A percentile compares a stretch with the other conserved stretches of the same genome.
Conservation (phyloP, 2,888 invertebrate species). For the Drosophila nr. perissopoda region DNA sequence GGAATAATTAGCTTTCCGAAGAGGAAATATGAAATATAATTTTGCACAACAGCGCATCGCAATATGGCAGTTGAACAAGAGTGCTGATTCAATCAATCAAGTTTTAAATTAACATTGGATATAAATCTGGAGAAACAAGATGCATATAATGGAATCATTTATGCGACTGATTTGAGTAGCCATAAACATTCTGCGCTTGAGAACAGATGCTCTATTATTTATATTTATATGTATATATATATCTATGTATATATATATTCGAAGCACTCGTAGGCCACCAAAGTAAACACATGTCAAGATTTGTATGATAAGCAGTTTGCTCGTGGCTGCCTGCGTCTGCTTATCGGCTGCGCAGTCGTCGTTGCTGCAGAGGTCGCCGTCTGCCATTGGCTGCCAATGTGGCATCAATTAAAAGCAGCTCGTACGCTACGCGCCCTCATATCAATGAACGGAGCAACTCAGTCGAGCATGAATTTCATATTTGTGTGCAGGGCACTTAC, state of each 20-base stretch:
- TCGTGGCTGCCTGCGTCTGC: slow-evolving; percentile 16
- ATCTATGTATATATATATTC: not conserved
- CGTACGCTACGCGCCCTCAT: slow-evolving; percentile 26
- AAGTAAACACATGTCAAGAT: slow-evolving; percentile 48
- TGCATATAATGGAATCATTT: slow-evolving; percentile 19
- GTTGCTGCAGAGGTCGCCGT: slow-evolving; percentile 11
- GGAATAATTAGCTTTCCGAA: not conserved
- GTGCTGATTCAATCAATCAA: not conserved
- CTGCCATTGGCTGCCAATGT: slow-evolving; percentile 42
- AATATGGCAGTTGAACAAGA: not conserved
- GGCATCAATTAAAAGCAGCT: slow-evolving; percentile 71
- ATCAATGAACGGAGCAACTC: slow-evolving; percentile 49
- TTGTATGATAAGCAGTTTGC: slow-evolving; percentile 32
- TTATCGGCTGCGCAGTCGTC: slow-evolving; percentile 37
- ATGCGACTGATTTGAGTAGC: slow-evolving; percentile 2
- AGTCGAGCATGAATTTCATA: slow-evolving; percentile 69
- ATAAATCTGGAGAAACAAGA: not conserved
- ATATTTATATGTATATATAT: too few species aligned
- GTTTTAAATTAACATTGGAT: not conserved
- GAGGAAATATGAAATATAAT: not conserved
- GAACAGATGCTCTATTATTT: slow-evolving; percentile 8
- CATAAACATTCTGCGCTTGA: not conserved
- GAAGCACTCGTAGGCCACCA: slow-evolving; percentile 32
- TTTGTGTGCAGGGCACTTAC: slow-evolving; percentile 40
- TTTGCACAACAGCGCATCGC: not conserved